Evolutionary conservation across 2,888 invertebrate genomes (phyloP), one percentile per base, ranked within the genome.

Genomic region (Eupelmus urozonus): DNA sequence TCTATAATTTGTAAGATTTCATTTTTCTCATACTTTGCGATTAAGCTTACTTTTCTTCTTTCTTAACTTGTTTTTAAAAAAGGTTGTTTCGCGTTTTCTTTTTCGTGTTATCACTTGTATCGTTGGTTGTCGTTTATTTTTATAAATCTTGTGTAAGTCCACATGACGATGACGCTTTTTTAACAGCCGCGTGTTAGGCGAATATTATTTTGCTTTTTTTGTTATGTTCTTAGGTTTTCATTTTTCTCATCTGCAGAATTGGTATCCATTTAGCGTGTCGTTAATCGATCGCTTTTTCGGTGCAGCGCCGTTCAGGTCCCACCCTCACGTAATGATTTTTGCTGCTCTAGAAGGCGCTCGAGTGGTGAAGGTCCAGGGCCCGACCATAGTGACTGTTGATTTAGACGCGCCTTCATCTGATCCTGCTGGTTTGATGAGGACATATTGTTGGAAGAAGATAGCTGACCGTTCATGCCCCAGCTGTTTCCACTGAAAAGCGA

Each of bases 261-360:
- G 57, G 27, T 79, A 45, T 74, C 75, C 79, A 70, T 71, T 66
- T 79, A 73, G 76, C 79, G 79, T 76, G 72, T 76, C 76, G 79
- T 75, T 71, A 23, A 65, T 79, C 79, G 79, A 79, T 75, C 79
- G 71, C 79, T 45, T 65, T 55, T 55, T 13, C 53, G 20, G 20
- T 18, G 51, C 40, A 20, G 71, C 53, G 45, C 25, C 74, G 83
- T 87, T 90, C 90, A 90, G 83, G 90, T 89, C 74, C 90, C 90
- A 40, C 89, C 90, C 80, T 90, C 90, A 74, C 90, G 88, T 78
- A 93, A 91, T 84, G 94, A 94, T 85, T 94, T 94, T 90, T 96
- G 96, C 85, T 95, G 95, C 87, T 96, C 95, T 80, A 96, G 90
- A 23, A 96, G 92, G 53, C 95, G 93, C 88, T 96, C 95, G 76